A percentile compares a stretch with the other conserved stretches of the same genome.
Evolutionary conservation across 2,888 invertebrate genomes (phyloP).

Genomic region (Magallana nippona): DNA sequence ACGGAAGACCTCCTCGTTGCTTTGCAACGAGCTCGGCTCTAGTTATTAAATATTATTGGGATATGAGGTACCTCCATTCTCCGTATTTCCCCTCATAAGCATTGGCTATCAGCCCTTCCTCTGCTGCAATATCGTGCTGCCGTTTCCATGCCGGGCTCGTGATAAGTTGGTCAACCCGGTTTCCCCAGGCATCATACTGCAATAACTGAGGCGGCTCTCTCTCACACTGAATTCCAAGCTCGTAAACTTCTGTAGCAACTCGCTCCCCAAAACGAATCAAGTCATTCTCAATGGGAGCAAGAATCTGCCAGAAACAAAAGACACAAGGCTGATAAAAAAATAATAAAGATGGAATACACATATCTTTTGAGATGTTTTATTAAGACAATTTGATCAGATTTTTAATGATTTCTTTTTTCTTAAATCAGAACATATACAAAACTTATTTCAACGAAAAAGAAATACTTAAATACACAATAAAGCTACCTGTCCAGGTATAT

Average conservation of each 20-base stretch:
- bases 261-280: slow-evolving; percentile 81
- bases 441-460: too few relatives aligned
- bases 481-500: slow-evolving; percentile 79
- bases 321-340: too few relatives aligned
- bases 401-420: too few relatives aligned
- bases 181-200: slow-evolving; percentile 82
- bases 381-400: too few relatives aligned
- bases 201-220: slow-evolving; percentile 80
- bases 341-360: neutral
- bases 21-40: too few relatives aligned
- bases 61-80: slow-evolving; percentile 75
- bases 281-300: slow-evolving; percentile 74
- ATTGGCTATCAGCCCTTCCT: slow-evolving; percentile 82
- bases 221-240: slow-evolving; percentile 81
- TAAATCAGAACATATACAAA: too few relatives aligned
- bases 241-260: slow-evolving; percentile 81
- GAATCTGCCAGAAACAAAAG: neutral
- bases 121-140: slow-evolving; percentile 82
- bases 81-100: slow-evolving; percentile 81
- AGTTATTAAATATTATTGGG: neutral
- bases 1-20: too few relatives aligned
- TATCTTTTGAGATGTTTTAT: too few relatives aligned
- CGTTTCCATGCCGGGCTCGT: slow-evolving; percentile 82
- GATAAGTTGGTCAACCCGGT: slow-evolving; percentile 81
- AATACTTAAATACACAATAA: neutral